Evolutionary conservation across 2,888 invertebrate genomes (phyloP).

Genomic region (Coenonympha arcania): DNA sequence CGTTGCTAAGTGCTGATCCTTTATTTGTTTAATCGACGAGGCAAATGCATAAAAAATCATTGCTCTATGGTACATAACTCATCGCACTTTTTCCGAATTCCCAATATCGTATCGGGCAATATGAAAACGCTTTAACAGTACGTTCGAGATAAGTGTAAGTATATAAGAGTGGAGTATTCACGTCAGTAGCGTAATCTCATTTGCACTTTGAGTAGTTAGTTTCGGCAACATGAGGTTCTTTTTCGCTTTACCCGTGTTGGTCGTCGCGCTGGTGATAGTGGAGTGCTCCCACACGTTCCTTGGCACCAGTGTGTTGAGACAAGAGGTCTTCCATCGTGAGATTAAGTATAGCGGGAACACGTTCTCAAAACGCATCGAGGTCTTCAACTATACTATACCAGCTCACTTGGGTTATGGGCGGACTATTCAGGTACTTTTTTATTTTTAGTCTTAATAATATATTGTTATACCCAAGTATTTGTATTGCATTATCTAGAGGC

Average conservation of each 20-base stretch:
- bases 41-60: too few species aligned
- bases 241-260: constrained; percentile 17
- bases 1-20: too few species aligned
- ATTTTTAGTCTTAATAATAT: too few species aligned
- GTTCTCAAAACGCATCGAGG: constrained; percentile 50
- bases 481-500: too few species aligned
- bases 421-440: constrained; percentile 42
- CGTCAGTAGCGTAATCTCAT: neutral
- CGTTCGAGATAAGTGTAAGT: neutral
- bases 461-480: too few species aligned
- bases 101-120: neutral
- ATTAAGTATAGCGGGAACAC: constrained; percentile 34
- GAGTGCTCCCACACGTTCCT: constrained; percentile 48
- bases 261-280: constrained; percentile 36
- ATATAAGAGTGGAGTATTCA: neutral
- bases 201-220: neutral
- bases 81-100: too few species aligned
- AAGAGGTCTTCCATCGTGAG: constrained; percentile 37
- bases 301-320: constrained; percentile 46
- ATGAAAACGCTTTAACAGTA: neutral
- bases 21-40: too few species aligned
- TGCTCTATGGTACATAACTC: too few species aligned
- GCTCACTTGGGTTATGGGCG: constrained; percentile 28
- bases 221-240: constrained; percentile 15
- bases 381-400: constrained; percentile 39